Evolutionary conservation across 2,797 vertebrate genomes (phyloP), one percentile per base, ranked within the genome.

Genomic region (Myotis findleyi): DNA sequence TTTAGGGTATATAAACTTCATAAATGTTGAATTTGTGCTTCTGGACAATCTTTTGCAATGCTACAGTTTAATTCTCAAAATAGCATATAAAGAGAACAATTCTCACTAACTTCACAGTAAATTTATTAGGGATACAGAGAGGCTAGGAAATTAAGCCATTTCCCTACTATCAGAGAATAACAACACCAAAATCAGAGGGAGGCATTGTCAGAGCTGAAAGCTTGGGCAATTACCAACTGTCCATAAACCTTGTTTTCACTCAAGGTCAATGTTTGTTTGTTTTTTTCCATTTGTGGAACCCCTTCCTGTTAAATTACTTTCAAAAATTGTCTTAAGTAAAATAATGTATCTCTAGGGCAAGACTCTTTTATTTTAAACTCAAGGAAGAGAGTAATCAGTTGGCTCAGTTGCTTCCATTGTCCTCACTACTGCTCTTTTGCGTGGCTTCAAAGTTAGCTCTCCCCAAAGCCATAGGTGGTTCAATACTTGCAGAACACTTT

Each of bases 281-380:
- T 23, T 20, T 20, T 47, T 79, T 69, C 73, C 44, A 55, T 49
- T 38, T 87, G 33, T 44, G 64, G 55, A 89, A 81, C 23, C 10
- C 6, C 14, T 81, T 81, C 62, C 91, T 95, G 9, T 89, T 94
- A 93, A 88, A 75, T 64, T 49, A 79, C 68, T 90, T 92, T 66
- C 38, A 94, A 93, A 96, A 96, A 93, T n/a, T 73, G 71, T 87
- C 53, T 76, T 90, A 85, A 92, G 66, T 81, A 87, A 81, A 64
- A 90, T 77, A 93, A 83, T 30, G 62, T 66, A 75, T 86, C 81
- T 76, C 44, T 47, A 81, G 84, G 41, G 85, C 89, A 47, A 89
- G 33, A 72, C 20, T 69, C 41, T 87, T 94, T 71, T 53, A 59
- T 73, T 76, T 93, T 62, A 51, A 94, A 77, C 53, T 25, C 6